These are phyloP conservation scores for Melinaea marsaeus DNA, from an alignment of 2,888 invertebrate species.

Conservation along the genomic window DNA sequence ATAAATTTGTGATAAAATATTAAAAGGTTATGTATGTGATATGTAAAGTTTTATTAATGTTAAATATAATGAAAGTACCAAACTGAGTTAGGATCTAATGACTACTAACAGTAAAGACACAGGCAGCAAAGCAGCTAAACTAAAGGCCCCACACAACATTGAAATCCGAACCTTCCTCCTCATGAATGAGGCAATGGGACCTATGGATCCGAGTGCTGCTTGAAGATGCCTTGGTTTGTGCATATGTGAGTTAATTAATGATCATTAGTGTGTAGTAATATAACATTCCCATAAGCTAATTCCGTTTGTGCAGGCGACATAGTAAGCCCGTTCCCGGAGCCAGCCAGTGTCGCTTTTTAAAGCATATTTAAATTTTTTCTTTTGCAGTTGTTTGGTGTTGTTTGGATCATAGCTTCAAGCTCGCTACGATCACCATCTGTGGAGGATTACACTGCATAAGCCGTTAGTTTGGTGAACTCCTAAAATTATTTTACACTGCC, in stretches of 20 bases:
- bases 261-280: slow-evolving; percentile 54
- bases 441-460: slow-evolving; percentile 76
- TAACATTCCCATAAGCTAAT: slow-evolving; percentile 72
- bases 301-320: slow-evolving; percentile 74
- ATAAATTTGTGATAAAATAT: neutral
- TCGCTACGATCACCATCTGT: slow-evolving; percentile 80
- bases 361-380: slow-evolving; percentile 79
- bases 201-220: slow-evolving; percentile 68
- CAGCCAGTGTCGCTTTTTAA: slow-evolving; percentile 69
- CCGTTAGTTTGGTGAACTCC: slow-evolving; percentile 61
- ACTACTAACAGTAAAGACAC: slow-evolving; percentile 42
- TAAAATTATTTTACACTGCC: slow-evolving; percentile 35
- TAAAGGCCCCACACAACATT: slow-evolving; percentile 49
- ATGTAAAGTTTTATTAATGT: neutral
- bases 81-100: slow-evolving; percentile 1
- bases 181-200: slow-evolving; percentile 62
- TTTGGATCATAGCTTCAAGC: slow-evolving; percentile 79
- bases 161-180: slow-evolving; percentile 64
- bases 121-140: slow-evolving; percentile 52
- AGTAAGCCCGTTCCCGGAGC: slow-evolving; percentile 69
- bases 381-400: slow-evolving; percentile 79
- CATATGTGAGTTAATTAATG: slow-evolving; percentile 46
- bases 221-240: slow-evolving; percentile 60
- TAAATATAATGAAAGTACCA: neutral
- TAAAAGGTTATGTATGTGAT: neutral